Base-by-base conservation (phyloP, 1,140 invertebrate species). In the Sinonovacula constricta region DNA sequence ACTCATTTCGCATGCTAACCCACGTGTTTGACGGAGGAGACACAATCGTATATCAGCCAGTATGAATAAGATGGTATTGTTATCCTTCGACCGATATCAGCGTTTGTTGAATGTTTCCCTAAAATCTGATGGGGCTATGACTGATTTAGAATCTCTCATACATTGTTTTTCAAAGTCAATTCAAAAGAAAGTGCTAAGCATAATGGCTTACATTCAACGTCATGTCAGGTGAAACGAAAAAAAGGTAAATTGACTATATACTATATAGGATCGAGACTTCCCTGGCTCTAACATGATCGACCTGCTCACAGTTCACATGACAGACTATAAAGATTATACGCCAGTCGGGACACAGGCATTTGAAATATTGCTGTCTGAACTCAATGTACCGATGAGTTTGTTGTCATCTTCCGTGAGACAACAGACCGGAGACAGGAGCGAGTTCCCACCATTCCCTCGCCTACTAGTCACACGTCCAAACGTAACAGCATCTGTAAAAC, bases 51-150 rank as follows among this genome's bases (percentile, higher is more conserved):
- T n/a, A n/a, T n/a, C n/a, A 14, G 54, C 18, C 53, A 70, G 18
- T 56, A 70, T 70, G 68, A 56, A 63, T 12, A 74, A 74, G 36
- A 74, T 74, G 59, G 59, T 74, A 1, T 74, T 74, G 22, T 10
- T 63, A 2, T 59, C 70, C 3, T 74, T 31, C n/a, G 57, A 62
- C 49, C 57, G 59, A 63, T 74, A 74, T 36, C 36, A 63, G 26
- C 36, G 70, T 4, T 28, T 74, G 5, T 26, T 74, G 5, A 54
- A 53, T 15, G 22, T 12, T 60, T 34, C 22, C 5, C 34, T 14
- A 7, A 3, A 4, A 31, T 10, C 14, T n/a, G 36, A 3, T n/a
- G 62, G 31, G 14, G 26, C 7, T 12, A n/a, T 3, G 24, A n/a
- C 2, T 2, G 31, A 22, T 12, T 5, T 49, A 7, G 63, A 66